phyloP scores from a whole-genome alignment of 2,888 invertebrate species.

The Agrotis puta region DNA sequence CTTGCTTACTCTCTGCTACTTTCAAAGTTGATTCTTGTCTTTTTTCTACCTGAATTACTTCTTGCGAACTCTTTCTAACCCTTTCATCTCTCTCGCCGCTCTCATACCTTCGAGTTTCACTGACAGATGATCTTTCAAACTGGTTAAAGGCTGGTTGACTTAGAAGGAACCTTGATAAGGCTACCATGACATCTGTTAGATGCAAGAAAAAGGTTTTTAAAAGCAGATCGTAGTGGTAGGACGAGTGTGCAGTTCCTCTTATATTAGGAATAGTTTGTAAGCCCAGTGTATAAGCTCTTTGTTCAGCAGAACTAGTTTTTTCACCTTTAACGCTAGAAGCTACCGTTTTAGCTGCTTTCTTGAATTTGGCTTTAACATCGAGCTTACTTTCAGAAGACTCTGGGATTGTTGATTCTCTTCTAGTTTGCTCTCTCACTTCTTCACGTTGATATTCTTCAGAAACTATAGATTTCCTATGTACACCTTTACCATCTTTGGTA shows the following conservation, averaged over 20 bases:
- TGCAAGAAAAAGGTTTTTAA: constrained; percentile 87
- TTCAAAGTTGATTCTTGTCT: constrained; percentile 34
- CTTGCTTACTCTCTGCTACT: constrained; percentile 44
- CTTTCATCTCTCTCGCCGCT: constrained; percentile 13
- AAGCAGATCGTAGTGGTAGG: constrained; percentile 80
- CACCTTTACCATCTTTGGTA: constrained; percentile 42
- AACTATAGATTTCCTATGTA: constrained; percentile 53
- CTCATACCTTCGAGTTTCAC: constrained; percentile 31
- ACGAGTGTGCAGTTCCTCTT: constrained; percentile 77
- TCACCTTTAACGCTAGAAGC: constrained; percentile 32
- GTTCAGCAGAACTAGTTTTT: constrained; percentile 67
- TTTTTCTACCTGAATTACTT: constrained; percentile 27
- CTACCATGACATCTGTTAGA: constrained; percentile 87
- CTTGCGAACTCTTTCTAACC: constrained; percentile 37
- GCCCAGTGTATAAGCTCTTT: constrained; percentile 80
- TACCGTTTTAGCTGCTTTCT: constrained; percentile 37
- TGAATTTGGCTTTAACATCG: constrained; percentile 48
- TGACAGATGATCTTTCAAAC: constrained; percentile 4
- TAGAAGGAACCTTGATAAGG: constrained; percentile 82
- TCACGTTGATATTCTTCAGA: constrained; percentile 68
- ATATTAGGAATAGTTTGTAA: constrained; percentile 84
- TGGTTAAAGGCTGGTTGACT: constrained; percentile 74
- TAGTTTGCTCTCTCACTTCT: constrained; percentile 56
- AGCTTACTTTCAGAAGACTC: constrained; percentile 53
- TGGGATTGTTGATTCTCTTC: constrained; percentile 36